Percentiles rank a stretch among this genome's conserved stretches.
phyloP scores from a whole-genome alignment of 2,888 invertebrate species.

The Ochropacha duplaris region DNA sequence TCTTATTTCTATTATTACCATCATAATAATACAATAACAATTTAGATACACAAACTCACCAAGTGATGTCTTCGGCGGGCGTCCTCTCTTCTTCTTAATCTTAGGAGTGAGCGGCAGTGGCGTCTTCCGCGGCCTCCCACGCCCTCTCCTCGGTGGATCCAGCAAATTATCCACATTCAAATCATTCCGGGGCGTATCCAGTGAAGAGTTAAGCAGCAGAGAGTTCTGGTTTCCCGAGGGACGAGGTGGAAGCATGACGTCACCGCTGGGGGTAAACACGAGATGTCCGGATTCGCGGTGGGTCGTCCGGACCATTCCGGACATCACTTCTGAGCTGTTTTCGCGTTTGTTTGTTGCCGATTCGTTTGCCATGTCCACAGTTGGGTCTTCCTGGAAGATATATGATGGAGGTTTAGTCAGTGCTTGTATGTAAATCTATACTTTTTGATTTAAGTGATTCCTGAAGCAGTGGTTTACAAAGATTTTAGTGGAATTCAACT shows the following conservation, averaged over 20 bases:
- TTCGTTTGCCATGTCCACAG: constrained; percentile 72
- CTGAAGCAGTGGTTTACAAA: too few relatives aligned
- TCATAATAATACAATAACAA: too few relatives aligned
- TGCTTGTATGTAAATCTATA: neutral
- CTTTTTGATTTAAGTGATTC: too few relatives aligned
- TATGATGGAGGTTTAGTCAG: neutral
- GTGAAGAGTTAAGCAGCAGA: constrained; percentile 36
- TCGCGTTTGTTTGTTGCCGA: constrained; percentile 54
- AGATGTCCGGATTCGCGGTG: constrained; percentile 76
- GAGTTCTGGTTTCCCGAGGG: constrained; percentile 19
- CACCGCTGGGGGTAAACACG: constrained; percentile 74
- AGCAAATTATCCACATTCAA: constrained; percentile 39
- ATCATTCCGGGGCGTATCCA: constrained; percentile 51
- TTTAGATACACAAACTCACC: constrained; percentile 59
- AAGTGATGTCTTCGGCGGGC: constrained; percentile 77
- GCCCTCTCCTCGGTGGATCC: constrained; percentile 66
- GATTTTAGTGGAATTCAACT: too few relatives aligned
- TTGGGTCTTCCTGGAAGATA: constrained; percentile 72
- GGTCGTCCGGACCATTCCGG: constrained; percentile 77
- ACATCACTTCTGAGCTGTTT: constrained; percentile 70
- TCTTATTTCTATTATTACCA: too few relatives aligned
- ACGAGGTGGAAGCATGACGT: constrained; percentile 76
- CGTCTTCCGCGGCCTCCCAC: constrained; percentile 81
- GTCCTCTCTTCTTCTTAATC: constrained; percentile 73
- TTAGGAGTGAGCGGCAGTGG: constrained; percentile 75